Evolutionary conservation across 2,888 invertebrate genomes (phyloP).

Genomic region (Drosophila kambysellisi): DNA sequence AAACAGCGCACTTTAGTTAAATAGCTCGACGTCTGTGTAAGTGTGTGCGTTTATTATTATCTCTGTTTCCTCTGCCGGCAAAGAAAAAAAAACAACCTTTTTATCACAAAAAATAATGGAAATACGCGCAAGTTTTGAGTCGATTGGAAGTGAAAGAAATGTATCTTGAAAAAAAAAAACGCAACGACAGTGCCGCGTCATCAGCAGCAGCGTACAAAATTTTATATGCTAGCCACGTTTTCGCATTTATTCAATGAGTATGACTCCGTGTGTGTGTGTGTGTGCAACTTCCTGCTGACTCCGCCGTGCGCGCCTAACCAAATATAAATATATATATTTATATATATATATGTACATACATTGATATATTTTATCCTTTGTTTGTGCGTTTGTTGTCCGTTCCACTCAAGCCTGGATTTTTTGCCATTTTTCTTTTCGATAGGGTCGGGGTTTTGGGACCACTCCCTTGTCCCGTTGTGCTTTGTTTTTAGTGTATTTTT

Average conservation of each 20-base stretch:
- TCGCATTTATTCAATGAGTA: slow-evolving; percentile 52
- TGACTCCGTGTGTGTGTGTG: slow-evolving; percentile 11
- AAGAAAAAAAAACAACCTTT: slow-evolving; percentile 38
- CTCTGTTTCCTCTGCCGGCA: slow-evolving; percentile 58
- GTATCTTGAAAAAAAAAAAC: slow-evolving; percentile 49
- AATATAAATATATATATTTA: slow-evolving; percentile 33
- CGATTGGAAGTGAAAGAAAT: slow-evolving; percentile 56
- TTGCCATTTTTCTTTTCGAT: background rate
- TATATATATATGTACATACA: background rate
- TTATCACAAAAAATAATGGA: slow-evolving; percentile 55
- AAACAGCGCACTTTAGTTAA: slow-evolving; percentile 41
- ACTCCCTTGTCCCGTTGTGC: slow-evolving; percentile 49
- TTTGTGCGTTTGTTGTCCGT: slow-evolving; percentile 54
- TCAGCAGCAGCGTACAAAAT: slow-evolving; percentile 57
- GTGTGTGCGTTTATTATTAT: slow-evolving; percentile 58
- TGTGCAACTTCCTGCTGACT: slow-evolving; percentile 68
- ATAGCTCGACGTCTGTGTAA: slow-evolving; percentile 36
- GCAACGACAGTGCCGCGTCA: slow-evolving; percentile 67
- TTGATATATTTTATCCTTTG: slow-evolving; percentile 60
- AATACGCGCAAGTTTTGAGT: slow-evolving; percentile 35
- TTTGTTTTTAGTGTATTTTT: slow-evolving; percentile 39
- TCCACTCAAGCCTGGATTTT: slow-evolving; percentile 35
- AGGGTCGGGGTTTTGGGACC: slow-evolving; percentile 46
- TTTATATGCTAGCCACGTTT: slow-evolving; percentile 75
- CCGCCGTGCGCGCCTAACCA: slow-evolving; percentile 34